These are phyloP conservation scores for Tetragonisca angustula DNA, from an alignment of 2,888 invertebrate species.

Conservation along the genomic window DNA sequence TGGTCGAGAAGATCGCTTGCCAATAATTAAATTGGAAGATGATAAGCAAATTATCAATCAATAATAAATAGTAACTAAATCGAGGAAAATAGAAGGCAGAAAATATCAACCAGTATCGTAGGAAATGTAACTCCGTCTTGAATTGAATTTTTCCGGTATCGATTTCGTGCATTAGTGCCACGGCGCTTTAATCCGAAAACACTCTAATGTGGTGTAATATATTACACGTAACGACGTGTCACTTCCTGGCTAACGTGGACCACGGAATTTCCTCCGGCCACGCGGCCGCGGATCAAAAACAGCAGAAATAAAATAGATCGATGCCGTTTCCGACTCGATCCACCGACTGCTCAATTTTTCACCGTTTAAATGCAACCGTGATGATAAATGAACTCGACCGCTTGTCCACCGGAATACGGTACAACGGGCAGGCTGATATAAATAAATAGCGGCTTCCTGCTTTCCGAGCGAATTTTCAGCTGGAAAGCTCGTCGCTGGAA, in stretches of 20 bases:
- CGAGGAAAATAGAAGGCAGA: too few species aligned
- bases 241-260: background rate
- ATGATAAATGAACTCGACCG: conserved; percentile 22
- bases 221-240: background rate
- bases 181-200: background rate
- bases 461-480: conserved; percentile 22
- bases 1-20: too few species aligned
- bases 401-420: background rate
- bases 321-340: background rate
- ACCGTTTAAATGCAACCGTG: conserved; percentile 18
- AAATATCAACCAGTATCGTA: too few species aligned
- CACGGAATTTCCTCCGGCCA: background rate
- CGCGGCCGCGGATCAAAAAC: background rate
- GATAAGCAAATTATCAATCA: too few species aligned
- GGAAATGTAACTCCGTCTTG: background rate
- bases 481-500: conserved; percentile 9
- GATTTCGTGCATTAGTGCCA: background rate
- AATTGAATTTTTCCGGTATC: background rate
- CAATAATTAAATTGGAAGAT: too few species aligned
- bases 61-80: too few species aligned
- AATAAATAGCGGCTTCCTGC: conserved; percentile 39
- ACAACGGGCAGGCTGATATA: background rate
- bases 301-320: conserved; percentile 10
- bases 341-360: conserved; percentile 30
- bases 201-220: background rate